Percentiles rank a stretch among this genome's conserved stretches.
Evolutionary conservation across 37 sponge, comb jelly and placozoan genomes (phyloP).

Genomic region (Eunapius fragilis): DNA sequence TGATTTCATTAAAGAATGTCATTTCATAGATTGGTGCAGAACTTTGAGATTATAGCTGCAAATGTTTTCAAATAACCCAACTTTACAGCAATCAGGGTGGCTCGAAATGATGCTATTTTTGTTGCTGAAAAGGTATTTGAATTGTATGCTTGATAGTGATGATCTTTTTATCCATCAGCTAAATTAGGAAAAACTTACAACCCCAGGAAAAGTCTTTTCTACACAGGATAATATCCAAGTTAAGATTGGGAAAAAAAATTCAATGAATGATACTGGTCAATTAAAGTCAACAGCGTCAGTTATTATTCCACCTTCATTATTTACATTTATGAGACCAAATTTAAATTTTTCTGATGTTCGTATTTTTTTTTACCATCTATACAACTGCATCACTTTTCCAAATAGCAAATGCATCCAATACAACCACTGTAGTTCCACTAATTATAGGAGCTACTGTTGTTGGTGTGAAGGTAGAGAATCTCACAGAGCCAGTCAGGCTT

Average conservation of each 20-base stretch:
- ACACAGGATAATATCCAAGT: neutral
- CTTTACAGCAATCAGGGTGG: neutral
- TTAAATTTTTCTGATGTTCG: neutral
- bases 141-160: neutral
- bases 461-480: too few species aligned
- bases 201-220: neutral
- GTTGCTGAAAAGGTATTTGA: neutral
- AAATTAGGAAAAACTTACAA: neutral
- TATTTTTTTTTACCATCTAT: slow-evolving; percentile 13
- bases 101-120: neutral
- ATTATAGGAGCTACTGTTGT: too few species aligned
- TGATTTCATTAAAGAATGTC: too few species aligned
- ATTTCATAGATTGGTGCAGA: neutral
- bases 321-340: neutral
- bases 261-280: neutral
- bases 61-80: neutral
- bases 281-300: neutral
- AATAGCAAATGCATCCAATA: neutral
- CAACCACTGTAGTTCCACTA: too few species aligned
- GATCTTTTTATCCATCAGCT: neutral
- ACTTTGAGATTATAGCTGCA: neutral
- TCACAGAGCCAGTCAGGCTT: too few species aligned
- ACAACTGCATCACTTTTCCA: slow-evolving; percentile 14
- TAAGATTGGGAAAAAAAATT: neutral
- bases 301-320: neutral